phyloP scores from a whole-genome alignment of 2,113 vertebrate genomes.

The Clarias macrocephalus region DNA sequence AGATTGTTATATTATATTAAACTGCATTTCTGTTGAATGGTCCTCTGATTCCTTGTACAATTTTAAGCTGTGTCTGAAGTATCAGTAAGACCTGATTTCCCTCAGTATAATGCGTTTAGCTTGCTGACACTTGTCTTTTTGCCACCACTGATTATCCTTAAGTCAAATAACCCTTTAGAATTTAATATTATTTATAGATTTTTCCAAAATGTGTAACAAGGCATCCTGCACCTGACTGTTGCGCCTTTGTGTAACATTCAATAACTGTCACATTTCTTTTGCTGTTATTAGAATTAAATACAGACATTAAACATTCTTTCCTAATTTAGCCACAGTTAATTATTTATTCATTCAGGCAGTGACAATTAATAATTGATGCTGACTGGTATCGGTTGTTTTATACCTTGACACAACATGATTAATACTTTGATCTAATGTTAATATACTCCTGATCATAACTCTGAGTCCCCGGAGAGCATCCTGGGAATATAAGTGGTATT shows the following conservation, averaged over 20 bases:
- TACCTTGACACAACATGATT: conserved; percentile 70
- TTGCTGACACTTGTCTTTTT: neutral
- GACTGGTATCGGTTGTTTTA: conserved; percentile 45
- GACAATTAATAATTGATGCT: conserved; percentile 43
- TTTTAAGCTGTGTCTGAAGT: neutral
- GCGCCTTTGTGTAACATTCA: neutral
- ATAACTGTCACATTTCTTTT: conserved; percentile 30
- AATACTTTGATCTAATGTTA: conserved; percentile 74
- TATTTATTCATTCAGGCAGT: conserved; percentile 29
- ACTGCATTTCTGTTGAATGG: too few relatives aligned
- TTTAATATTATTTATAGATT: neutral
- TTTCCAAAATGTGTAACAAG: neutral
- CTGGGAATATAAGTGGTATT: conserved; percentile 61
- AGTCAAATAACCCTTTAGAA: neutral
- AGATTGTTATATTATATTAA: too few relatives aligned
- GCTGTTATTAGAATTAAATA: conserved; percentile 53
- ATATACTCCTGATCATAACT: conserved; percentile 72
- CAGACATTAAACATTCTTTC: conserved; percentile 14
- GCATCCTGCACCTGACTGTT: neutral
- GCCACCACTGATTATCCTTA: neutral
- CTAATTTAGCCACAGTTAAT: conserved; percentile 32
- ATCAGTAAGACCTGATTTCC: neutral
- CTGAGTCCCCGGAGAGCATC: conserved; percentile 59
- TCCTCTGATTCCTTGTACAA: neutral
- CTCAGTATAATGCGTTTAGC: neutral